Evolutionary conservation across 1,140 invertebrate species (phyloP).

Genomic region (Lepidotrigona ventralis): DNA sequence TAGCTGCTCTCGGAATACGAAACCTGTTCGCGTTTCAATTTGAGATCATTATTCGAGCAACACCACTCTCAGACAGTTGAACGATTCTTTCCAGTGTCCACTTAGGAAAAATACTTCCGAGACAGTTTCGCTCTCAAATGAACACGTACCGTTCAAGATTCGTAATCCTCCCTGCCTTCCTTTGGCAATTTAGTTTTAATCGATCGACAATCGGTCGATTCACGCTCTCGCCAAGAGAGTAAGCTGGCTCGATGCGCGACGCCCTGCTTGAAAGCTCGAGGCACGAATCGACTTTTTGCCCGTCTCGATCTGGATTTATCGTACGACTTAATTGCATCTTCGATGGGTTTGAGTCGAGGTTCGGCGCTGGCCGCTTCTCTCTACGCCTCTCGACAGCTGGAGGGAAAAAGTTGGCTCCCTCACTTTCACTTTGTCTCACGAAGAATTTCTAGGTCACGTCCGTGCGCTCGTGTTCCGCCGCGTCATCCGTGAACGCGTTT

Average conservation of each 20-base stretch:
- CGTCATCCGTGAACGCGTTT: constrained; percentile 35
- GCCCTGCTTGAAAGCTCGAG: constrained; percentile 42
- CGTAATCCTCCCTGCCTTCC: no score
- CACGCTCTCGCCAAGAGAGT: not conserved
- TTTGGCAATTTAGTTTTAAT: constrained; percentile 6
- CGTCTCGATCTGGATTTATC: constrained; percentile 58
- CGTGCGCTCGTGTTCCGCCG: constrained; percentile 20
- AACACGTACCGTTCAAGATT: no score
- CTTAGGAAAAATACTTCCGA: no score
- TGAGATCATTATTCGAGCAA: no score
- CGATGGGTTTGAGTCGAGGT: constrained; percentile 5
- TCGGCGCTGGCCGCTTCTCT: not conserved
- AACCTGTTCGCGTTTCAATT: no score
- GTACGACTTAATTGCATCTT: constrained; percentile 65
- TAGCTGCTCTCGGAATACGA: no score
- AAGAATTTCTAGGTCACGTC: constrained; percentile 61
- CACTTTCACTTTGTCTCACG: constrained; percentile 50
- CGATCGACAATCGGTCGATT: constrained; percentile 8
- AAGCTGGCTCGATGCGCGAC: not conserved
- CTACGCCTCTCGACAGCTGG: not conserved
- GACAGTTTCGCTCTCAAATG: no score
- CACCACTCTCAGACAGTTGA: no score
- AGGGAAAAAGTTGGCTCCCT: constrained; percentile 26
- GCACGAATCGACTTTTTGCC: constrained; percentile 53
- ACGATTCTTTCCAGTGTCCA: no score